phyloP scores from a whole-genome alignment of 2,797 vertebrate genomes.

The Salarias fasciatus region DNA sequence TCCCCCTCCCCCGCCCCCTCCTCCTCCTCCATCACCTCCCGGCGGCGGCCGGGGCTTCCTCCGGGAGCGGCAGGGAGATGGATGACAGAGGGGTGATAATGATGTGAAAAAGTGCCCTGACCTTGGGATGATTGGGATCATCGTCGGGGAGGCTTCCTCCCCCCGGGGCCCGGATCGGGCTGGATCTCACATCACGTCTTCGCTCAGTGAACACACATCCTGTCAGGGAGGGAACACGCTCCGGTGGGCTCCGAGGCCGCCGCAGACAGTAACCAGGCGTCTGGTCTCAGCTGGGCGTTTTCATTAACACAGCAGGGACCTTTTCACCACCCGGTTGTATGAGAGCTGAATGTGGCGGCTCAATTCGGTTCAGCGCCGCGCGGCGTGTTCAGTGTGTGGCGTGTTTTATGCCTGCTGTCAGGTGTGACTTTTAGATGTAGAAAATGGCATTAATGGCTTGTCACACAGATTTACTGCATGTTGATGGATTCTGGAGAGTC shows the following conservation, averaged over 20 bases:
- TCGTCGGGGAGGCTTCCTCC: constrained; percentile 24
- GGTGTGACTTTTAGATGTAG: background rate
- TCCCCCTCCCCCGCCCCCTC: constrained; percentile 1
- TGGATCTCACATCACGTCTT: constrained; percentile 53
- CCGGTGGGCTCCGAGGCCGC: constrained; percentile 13
- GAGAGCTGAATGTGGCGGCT: background rate
- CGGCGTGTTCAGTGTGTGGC: background rate
- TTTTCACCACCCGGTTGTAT: too few species aligned
- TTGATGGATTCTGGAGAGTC: background rate
- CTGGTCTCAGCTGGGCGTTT: constrained; percentile 17
- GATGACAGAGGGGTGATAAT: constrained; percentile 58
- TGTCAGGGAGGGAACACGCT: constrained; percentile 43
- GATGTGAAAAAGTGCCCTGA: constrained; percentile 64
- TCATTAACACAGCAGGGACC: background rate
- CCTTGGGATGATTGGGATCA: constrained; percentile 69
- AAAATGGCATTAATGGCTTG: background rate
- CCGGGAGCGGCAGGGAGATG: constrained; percentile 17
- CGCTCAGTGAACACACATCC: constrained; percentile 43
- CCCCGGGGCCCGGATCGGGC: constrained; percentile 28
- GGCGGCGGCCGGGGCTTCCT: constrained; percentile 22
- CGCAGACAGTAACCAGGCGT: constrained; percentile 2
- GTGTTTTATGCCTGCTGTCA: background rate
- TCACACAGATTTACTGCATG: background rate
- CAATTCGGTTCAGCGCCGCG: background rate
- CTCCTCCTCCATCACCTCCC: background rate